phyloP scores from a whole-genome alignment of 2,113 vertebrate species.

The Eolophus roseicapilla region DNA sequence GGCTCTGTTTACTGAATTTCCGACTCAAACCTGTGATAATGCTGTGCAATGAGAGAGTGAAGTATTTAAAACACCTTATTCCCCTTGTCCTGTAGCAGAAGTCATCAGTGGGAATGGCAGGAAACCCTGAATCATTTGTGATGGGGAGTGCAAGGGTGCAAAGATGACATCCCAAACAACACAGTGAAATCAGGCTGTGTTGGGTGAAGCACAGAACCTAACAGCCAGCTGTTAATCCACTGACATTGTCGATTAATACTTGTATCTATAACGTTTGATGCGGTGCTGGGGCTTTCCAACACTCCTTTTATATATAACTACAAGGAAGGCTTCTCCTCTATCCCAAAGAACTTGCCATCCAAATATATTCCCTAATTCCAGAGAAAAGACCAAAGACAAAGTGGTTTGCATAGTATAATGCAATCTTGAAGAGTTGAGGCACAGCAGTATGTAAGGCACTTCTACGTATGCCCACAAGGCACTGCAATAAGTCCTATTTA shows the following conservation, averaged over 20 bases:
- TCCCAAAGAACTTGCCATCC: neutral
- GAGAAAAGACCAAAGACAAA: neutral
- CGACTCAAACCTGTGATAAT: neutral
- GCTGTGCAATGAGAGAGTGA: neutral
- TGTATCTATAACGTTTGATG: rapidly evolving
- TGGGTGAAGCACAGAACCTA: neutral
- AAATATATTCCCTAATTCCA: neutral
- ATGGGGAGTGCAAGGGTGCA: neutral
- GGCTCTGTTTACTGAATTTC: neutral
- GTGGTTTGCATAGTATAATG: neutral
- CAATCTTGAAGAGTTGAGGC: no score
- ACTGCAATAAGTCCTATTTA: neutral
- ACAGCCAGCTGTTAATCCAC: no score
- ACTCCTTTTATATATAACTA: rapidly evolving
- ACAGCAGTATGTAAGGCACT: rapidly evolving
- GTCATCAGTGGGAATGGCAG: rapidly evolving
- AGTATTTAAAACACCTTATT: no score
- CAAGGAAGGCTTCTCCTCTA: neutral
- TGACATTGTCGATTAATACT: rapidly evolving
- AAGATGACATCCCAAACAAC: neutral
- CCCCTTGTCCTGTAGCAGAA: neutral
- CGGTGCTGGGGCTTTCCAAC: neutral
- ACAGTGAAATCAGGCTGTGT: rapidly evolving
- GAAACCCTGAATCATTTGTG: neutral
- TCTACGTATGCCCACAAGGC: neutral